Conservation (phyloP, 2,888 invertebrate genomes). For the Cosmopolites sordidus region DNA sequence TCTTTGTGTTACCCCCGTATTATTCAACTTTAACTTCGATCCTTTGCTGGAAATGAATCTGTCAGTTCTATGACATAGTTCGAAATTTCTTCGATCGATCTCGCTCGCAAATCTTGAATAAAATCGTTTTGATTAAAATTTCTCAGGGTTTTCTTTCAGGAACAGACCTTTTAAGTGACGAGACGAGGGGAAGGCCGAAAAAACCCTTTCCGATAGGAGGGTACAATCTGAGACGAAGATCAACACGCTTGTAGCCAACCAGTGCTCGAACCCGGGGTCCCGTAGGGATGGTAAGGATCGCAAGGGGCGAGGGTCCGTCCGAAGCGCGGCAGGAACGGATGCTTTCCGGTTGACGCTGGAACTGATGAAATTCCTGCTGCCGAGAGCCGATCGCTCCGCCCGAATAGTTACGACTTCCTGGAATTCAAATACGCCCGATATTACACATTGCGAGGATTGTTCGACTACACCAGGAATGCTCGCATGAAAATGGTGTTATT, state of each 20-base stretch:
- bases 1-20: too few species aligned
- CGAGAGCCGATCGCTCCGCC: constrained; percentile 44
- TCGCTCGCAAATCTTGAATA: too few species aligned
- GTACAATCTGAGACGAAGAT: too few species aligned
- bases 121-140: too few species aligned
- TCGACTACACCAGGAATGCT: constrained; percentile 18
- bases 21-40: too few species aligned
- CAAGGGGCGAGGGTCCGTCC: not conserved
- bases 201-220: too few species aligned
- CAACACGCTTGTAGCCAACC: not conserved
- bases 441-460: constrained; percentile 48
- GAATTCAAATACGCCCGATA: constrained; percentile 49
- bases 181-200: too few species aligned
- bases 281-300: not conserved
- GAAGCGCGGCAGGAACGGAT: not conserved
- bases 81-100: too few species aligned
- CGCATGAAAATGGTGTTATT: constrained; percentile 13
- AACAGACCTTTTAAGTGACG: too few species aligned
- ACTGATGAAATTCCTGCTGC: constrained; percentile 51
- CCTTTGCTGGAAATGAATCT: too few species aligned
- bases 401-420: constrained; percentile 49
- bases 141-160: too few species aligned
- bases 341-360: constrained; percentile 58
- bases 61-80: too few species aligned
- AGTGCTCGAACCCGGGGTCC: not conserved